Conservation (phyloP, 2,113 vertebrate species). For the Hippoglossus stenolepis region DNA sequence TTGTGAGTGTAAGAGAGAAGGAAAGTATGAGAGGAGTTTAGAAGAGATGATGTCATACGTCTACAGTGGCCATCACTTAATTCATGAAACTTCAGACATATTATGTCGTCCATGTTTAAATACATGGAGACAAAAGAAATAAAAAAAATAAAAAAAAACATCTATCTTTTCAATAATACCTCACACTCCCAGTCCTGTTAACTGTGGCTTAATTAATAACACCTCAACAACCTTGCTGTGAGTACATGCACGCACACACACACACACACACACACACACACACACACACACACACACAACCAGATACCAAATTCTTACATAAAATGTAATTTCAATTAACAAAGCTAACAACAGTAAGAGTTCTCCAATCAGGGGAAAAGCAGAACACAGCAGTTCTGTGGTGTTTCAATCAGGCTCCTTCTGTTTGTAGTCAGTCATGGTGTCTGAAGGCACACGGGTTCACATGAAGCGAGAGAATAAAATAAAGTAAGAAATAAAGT, state of each 20-base stretch:
- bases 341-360: slow-evolving; percentile 7
- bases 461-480: background rate
- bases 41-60: no score
- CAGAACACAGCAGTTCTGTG: background rate
- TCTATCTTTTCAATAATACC: no score
- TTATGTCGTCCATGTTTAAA: background rate
- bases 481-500: background rate
- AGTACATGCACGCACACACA: background rate
- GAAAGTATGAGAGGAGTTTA: no score
- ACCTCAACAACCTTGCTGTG: background rate
- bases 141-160: no score
- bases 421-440: background rate
- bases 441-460: background rate
- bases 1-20: no score
- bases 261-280: background rate
- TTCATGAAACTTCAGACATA: no score
- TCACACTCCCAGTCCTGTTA: no score
- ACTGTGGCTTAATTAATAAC: slow-evolving; percentile 10
- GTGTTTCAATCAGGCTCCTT: slow-evolving; percentile 6
- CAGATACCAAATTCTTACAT: slow-evolving; percentile 1
- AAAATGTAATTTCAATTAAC: slow-evolving; percentile 2
- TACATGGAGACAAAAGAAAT: no score
- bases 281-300: background rate
- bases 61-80: no score
- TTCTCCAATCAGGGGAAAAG: slow-evolving; percentile 2